A percentile compares a stretch with the other conserved stretches of the same genome.
Conservation (phyloP, 2,888 invertebrate species). For the Bombyx huttoni region DNA sequence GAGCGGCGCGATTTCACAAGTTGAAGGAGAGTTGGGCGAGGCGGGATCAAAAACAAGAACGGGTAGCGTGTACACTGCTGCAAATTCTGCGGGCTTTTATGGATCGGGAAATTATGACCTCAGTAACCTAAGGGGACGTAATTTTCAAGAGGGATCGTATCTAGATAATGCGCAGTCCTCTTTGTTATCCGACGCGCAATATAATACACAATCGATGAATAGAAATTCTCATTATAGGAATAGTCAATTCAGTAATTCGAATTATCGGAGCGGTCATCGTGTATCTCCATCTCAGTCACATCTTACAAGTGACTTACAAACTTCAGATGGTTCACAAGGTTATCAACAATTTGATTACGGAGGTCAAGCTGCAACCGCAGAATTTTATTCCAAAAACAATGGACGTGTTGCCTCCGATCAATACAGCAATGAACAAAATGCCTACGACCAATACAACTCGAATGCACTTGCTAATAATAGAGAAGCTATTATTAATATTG, state of each 20-base stretch:
- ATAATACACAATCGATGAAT: slow-evolving; percentile 5
- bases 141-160: slow-evolving; percentile 41
- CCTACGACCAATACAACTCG: slow-evolving; percentile 17
- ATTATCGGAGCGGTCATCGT: slow-evolving; percentile 20
- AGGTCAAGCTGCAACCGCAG: slow-evolving; percentile 18
- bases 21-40: slow-evolving; percentile 56
- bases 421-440: slow-evolving; percentile 13
- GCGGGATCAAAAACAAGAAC: slow-evolving; percentile 40
- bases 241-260: slow-evolving; percentile 23
- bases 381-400: slow-evolving; percentile 27
- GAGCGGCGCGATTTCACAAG: slow-evolving; percentile 50
- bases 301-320: slow-evolving; percentile 26
- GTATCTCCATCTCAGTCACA: slow-evolving; percentile 13
- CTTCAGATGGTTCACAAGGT: slow-evolving; percentile 21
- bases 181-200: not conserved
- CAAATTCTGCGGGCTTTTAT: slow-evolving; percentile 54
- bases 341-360: slow-evolving; percentile 22
- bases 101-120: slow-evolving; percentile 49
- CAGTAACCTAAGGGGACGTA: slow-evolving; percentile 47
- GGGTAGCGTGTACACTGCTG: slow-evolving; percentile 52
- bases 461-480: slow-evolving; percentile 17
- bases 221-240: slow-evolving; percentile 16
- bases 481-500: not conserved
- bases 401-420: slow-evolving; percentile 18
- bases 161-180: slow-evolving; percentile 13